Percentiles rank a stretch among this genome's conserved stretches.
These are phyloP conservation scores for Odontothrips loti DNA, from an alignment of 2,888 invertebrate genomes.

Conservation along the genomic window DNA sequence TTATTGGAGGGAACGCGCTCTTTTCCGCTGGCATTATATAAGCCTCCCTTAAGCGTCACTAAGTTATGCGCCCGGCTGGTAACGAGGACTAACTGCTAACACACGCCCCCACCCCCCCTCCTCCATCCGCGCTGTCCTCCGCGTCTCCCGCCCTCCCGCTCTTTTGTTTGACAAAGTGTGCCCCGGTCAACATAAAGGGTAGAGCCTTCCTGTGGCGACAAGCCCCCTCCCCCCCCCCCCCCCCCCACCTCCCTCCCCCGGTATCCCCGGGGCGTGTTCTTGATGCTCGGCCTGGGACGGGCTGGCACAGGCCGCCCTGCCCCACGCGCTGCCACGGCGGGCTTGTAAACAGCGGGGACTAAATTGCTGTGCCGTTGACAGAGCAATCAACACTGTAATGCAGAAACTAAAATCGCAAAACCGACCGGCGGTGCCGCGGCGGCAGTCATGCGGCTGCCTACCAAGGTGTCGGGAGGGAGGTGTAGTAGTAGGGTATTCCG, in stretches of 20 bases:
- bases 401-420: not conserved
- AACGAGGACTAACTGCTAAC: not conserved
- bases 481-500: too few relatives aligned
- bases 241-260: not conserved
- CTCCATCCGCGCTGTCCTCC: too few relatives aligned
- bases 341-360: not conserved
- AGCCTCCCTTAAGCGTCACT: too few relatives aligned
- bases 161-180: not conserved
- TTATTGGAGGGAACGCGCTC: too few relatives aligned
- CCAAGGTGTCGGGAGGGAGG: too few relatives aligned
- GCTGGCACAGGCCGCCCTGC: not conserved
- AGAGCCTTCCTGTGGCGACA: too few relatives aligned
- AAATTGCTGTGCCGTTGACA: slow-evolving; percentile 5
- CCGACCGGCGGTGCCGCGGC: too few relatives aligned
- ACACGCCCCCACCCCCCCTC: not conserved
- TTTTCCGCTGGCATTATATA: too few relatives aligned
- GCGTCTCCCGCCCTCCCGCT: not conserved
- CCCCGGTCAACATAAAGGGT: not conserved
- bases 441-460: too few relatives aligned
- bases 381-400: slow-evolving; percentile 17
- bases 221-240: not conserved
- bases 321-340: not conserved
- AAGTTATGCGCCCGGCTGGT: not conserved
- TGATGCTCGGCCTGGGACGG: not conserved
- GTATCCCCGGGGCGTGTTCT: not conserved